These are phyloP conservation scores for Athetis lepigone DNA, from an alignment of 2,888 invertebrate species.

Conservation along the genomic window DNA sequence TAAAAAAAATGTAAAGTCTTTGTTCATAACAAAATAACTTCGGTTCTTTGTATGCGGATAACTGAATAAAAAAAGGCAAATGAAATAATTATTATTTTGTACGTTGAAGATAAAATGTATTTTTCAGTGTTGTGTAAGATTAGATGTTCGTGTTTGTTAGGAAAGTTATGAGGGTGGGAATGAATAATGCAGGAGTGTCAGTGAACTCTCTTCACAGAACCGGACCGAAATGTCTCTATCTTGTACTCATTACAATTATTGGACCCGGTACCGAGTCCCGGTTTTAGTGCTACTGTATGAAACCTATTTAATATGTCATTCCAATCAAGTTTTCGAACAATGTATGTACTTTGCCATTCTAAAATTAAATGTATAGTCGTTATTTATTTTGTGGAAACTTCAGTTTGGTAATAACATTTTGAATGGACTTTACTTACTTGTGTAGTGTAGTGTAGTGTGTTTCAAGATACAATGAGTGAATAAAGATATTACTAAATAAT, in stretches of 20 bases:
- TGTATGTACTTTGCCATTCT: too few relatives aligned
- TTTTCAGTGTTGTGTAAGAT: slow-evolving; percentile 52
- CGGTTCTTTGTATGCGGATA: slow-evolving; percentile 57
- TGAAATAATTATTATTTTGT: slow-evolving; percentile 66
- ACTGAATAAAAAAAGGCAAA: slow-evolving; percentile 65
- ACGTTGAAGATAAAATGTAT: slow-evolving; percentile 50
- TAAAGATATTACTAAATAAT: too few relatives aligned
- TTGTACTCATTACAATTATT: slow-evolving; percentile 26
- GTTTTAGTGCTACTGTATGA: too few relatives aligned
- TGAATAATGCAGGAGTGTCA: slow-evolving; percentile 61
- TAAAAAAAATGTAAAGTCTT: slow-evolving; percentile 55
- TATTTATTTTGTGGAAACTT: too few relatives aligned
- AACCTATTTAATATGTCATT: too few relatives aligned
- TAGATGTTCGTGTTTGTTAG: slow-evolving; percentile 21
- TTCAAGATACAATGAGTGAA: too few relatives aligned
- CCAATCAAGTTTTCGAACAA: too few relatives aligned
- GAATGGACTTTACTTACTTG: too few relatives aligned
- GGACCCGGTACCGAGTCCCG: neutral
- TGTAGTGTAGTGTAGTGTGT: too few relatives aligned
- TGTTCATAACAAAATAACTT: slow-evolving; percentile 53
- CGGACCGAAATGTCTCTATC: slow-evolving; percentile 25
- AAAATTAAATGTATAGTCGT: too few relatives aligned
- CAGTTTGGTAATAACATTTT: too few relatives aligned
- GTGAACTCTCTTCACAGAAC: slow-evolving; percentile 6
- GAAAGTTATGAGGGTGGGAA: slow-evolving; percentile 60